Evolutionary conservation across 1,140 invertebrate genomes (phyloP).

Genomic region (Brachionus rotundiformis): DNA sequence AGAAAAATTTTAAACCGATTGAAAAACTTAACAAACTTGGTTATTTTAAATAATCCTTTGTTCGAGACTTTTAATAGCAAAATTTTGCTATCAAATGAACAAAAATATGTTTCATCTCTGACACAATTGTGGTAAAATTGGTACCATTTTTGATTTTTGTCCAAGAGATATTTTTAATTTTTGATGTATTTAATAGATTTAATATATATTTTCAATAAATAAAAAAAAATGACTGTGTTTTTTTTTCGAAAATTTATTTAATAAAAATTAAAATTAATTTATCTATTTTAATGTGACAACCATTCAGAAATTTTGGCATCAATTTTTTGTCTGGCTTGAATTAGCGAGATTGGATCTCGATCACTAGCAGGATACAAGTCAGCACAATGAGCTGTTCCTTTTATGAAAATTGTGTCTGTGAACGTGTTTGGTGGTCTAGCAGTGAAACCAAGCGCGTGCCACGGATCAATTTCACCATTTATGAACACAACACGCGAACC

Average conservation of each 20-base stretch:
- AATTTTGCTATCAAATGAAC: not conserved
- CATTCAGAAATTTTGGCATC: constrained; percentile 68
- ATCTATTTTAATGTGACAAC: constrained; percentile 56
- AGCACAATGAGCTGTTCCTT: constrained; percentile 74
- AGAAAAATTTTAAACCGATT: not conserved
- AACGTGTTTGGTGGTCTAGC: constrained; percentile 57
- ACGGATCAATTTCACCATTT: constrained; percentile 87
- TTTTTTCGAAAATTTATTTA: too few relatives aligned
- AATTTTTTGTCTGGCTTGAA: constrained; percentile 67
- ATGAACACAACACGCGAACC: constrained; percentile 78
- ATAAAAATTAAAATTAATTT: not conserved
- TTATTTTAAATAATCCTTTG: not conserved
- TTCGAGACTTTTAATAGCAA: not conserved
- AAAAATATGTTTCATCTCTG: not conserved
- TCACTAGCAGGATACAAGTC: constrained; percentile 69
- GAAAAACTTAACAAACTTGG: not conserved
- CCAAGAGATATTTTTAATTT: not conserved
- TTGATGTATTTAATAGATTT: too few relatives aligned
- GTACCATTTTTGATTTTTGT: not conserved
- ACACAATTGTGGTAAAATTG: not conserved
- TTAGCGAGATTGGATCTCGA: constrained; percentile 68
- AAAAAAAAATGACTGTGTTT: too few relatives aligned
- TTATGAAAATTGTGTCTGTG: constrained; percentile 58
- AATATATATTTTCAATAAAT: too few relatives aligned
- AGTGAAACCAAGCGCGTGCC: constrained; percentile 76